Evolutionary conservation across 2,113 vertebrate genomes (phyloP), one percentile per base, ranked within the genome.

Genomic region (Erpornis zantholeuca): DNA sequence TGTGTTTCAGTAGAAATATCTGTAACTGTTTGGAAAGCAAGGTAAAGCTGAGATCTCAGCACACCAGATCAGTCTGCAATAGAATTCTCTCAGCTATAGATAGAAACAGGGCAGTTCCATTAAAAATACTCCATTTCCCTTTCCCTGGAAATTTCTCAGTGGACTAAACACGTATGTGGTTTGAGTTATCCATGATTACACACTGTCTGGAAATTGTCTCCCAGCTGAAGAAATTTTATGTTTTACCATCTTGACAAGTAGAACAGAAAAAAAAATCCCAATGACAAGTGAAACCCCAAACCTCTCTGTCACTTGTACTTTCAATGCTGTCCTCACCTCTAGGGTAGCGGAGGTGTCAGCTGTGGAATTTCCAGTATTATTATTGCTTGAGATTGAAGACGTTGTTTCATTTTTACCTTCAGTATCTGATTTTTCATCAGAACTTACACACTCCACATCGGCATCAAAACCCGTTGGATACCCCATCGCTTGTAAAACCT

Each of bases 401-500:
- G 92, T 36, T 7, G 98, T 98, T 97, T 99, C 99, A 84, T 98
- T 99, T 98, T 99, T 99, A 92, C 99, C 98, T 98, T 99, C 99
- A 5, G 98, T 98, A 79, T 99, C 99, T 13, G 99, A 99, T 97
- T 99, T 99, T 98, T 99, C 99, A 57, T 99, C 99, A 36, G 99
- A 99, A 96, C 99, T 99, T 97, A 99, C 98, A 95, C 99, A 99
- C 96, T 99, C 99, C 97, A 98, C 98, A 96, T 99, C 99, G 42
- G 99, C 98, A 97, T 99, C 99, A 52, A 99, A 99, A 73, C 99
- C 99, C 24, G 99, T 99, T 38, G 99, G 99, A 96, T 99, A 99
- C 31, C 99, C 99, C 99, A 99, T 99, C 0, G 99, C 99, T 97
- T 99, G 99, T 89, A 99, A 98, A 91, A 99, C 99, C 99, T 99